phyloP scores from a whole-genome alignment of 2,113 vertebrate genomes.

The Ceyx margarethae region DNA sequence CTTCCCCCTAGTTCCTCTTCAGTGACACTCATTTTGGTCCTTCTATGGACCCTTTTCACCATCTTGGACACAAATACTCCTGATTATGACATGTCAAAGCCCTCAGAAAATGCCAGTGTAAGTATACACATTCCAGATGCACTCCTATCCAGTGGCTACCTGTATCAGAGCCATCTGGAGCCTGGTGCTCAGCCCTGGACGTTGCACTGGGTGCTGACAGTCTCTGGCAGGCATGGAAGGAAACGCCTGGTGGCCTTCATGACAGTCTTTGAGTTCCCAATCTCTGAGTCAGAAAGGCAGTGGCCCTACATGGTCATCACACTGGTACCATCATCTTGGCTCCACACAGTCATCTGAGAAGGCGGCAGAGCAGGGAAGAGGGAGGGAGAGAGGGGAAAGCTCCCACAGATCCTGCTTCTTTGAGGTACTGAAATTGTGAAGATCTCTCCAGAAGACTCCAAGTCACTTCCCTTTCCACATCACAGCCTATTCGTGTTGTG shows the following conservation, averaged over 20 bases:
- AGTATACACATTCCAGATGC: not conserved
- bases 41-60: not conserved
- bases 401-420: not conserved
- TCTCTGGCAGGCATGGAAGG: not conserved
- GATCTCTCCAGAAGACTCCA: not conserved
- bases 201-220: not conserved
- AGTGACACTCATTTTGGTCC: not conserved
- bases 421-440: not conserved
- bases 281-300: conserved; percentile 21
- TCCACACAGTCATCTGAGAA: not conserved
- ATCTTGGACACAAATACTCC: not conserved
- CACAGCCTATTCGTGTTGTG: not conserved
- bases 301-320: not conserved
- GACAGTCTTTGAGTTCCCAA: not conserved
- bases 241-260: not conserved
- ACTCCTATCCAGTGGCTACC: not conserved
- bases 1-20: not conserved
- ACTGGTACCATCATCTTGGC: not conserved
- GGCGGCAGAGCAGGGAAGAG: not conserved
- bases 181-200: not conserved
- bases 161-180: not conserved
- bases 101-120: not conserved
- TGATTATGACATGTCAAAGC: not conserved
- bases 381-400: not conserved
- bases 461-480: not conserved